Evolutionary conservation across 2,797 vertebrate genomes (phyloP).

Genomic region (Poecile montanus): DNA sequence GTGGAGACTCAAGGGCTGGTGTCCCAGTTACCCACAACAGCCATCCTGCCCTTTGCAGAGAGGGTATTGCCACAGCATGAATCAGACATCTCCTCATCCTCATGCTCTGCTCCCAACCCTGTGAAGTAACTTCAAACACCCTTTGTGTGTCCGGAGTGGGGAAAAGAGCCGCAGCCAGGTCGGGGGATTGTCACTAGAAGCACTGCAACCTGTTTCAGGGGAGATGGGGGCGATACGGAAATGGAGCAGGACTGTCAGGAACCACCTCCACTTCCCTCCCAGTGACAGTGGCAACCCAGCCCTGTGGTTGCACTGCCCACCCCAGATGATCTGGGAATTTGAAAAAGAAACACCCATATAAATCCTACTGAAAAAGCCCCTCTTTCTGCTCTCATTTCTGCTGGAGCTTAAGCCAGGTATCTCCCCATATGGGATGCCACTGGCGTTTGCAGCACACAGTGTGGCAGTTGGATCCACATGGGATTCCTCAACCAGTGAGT

Average conservation of each 20-base stretch:
- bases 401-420: neutral
- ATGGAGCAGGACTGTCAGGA: neutral
- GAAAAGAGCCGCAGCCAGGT: neutral
- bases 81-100: neutral
- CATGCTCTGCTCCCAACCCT: rapidly evolving
- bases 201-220: neutral
- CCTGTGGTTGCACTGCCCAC: neutral
- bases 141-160: neutral
- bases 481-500: neutral
- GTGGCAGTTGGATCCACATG: neutral
- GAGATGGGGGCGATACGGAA: rapidly evolving
- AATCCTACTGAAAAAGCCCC: neutral
- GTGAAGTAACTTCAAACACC: neutral
- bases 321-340: rapidly evolving
- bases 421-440: rapidly evolving
- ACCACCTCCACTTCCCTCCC: neutral
- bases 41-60: neutral
- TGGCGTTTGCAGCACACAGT: neutral
- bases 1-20: neutral
- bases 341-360: neutral
- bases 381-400: neutral
- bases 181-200: neutral
- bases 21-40: neutral
- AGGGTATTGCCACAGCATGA: rapidly evolving
- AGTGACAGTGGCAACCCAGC: neutral